Base-by-base conservation (phyloP, 2,888 invertebrate species). In the Polyommatus icarus region DNA sequence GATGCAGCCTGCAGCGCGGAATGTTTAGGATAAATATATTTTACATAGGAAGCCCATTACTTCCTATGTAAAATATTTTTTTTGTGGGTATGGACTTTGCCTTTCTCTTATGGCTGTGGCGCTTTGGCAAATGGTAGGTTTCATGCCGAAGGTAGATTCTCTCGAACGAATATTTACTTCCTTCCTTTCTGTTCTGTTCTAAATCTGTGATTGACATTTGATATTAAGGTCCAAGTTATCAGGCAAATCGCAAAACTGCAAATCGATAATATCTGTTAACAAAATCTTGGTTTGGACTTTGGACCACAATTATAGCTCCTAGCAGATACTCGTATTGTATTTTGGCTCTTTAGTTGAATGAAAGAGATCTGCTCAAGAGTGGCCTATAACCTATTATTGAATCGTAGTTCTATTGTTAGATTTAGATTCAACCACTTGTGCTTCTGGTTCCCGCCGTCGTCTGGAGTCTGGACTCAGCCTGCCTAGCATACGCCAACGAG, bases 1-100 rank as follows among this genome's bases (percentile, higher is more conserved):
- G 67, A 67, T 67, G 67, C 67, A 67, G 29, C 15, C 67, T 67
- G 67, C 67, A 29, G 15, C 15, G 29, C 29, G 29, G 67, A 67
- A 67, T 29, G 29, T 67, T 67, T 67, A 32, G 67, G 32, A 67
- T 20, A 29, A 61, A 24, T 29, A 67, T 32, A 29, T 29, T 67
- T 67, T 29, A 67, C 67, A 18, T 24, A 67, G 24, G 61, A 67
- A 12, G 15, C 20, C 29, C 24, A 67, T 67, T 24, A n/a, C n/a
- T n/a, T n/a, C n/a, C n/a, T n/a, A n/a, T n/a, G n/a, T n/a, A n/a
- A n/a, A n/a, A n/a, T n/a, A n/a, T n/a, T 50, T 50, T 50, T 50
- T 15, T 15, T 18, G 18, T 18, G 18, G 54, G 5, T 54, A 18
- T 18, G 18, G 54, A 5, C 18, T 54, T 54, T 54, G 54, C 54